Evolutionary conservation across 2,888 invertebrate species (phyloP), one percentile per base, ranked within the genome.

Genomic region (Choreutis nemorana): DNA sequence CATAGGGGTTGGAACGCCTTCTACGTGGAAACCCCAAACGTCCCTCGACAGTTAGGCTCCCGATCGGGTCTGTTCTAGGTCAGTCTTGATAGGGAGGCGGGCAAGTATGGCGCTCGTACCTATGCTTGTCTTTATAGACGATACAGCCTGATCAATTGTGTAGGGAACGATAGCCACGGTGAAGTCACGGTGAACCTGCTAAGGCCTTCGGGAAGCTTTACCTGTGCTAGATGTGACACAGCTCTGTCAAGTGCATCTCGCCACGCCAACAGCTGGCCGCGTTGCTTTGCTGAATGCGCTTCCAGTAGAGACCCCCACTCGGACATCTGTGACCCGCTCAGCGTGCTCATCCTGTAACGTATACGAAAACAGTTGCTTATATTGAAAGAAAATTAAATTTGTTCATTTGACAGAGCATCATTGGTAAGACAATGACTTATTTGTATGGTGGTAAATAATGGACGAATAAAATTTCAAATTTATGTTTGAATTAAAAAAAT

Each of bases 221-320:
- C 90, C 85, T 91, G 87, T 65, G 85, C 82, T 40, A 91, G 79
- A 40, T 90, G 82, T 41, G 83, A 72, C 37, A 89, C 85, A 32
- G 90, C 87, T 38, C 84, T 81, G 56, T 86, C 85, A 32, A 91
- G 81, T 42, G 90, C 86, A 50, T 81, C 81, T 45, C 91, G 85
- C 94, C 94, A 95, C 51, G 88, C 89, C 38, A 84, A 84, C 63
- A 94, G 82, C 79, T 94, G 91, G 15, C 86, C 82, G 35, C 89
- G 85, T 68, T 94, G 93, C 25, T 91, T 79, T 32, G 83, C 3
- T 15, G 26, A 13, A 15, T 26, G 26, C 41, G 89, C 86, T 54
- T 89, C 89, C 45, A 94, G 65, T 39, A 92, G 67, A 41, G 84
- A 81, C 33, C 90, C 81, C 94, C 94, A 94, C 56, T 91, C 90